Evolutionary conservation across 1,140 invertebrate species (phyloP), one percentile per base, ranked within the genome.

Genomic region (Zaprionus africanus): DNA sequence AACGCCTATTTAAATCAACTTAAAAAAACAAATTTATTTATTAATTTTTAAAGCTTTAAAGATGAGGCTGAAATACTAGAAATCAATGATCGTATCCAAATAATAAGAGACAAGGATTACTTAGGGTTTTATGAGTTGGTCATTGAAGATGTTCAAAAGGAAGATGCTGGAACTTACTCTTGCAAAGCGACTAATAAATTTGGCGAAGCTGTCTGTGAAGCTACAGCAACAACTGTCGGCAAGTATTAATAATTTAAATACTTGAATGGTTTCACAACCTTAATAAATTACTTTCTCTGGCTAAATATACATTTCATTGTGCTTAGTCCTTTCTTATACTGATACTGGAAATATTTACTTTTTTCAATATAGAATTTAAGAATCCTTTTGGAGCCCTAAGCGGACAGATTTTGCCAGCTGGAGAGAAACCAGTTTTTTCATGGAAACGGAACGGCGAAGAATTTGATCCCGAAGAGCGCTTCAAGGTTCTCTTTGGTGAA

Each of bases 361-460:
- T 59, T 5, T 26, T 22, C 7, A 9, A n/a, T 43, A 0, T 75
- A 94, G 97, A 97, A 90, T 96, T 97, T 58, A 97, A 97, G 90
- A 95, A 96, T 68, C 94, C 98, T 0, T 98, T 97, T 91, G 95
- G 95, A 12, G 96, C 96, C 15, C 91, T 97, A 36, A 94, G 94
- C 24, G 94, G 95, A 74, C 94, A 95, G 28, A 93, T 96, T 34
- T 92, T 96, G 5, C 94, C 96, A 57, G 95, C 96, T 34, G 96
- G 97, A 12, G 95, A 96, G 90, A 96, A 96, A 78, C 95, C 98
- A 0, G 94, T 95, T 26, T 99, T 99, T 92, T 94, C 95, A 57
- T 99, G 98, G 98, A 96, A 97, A 73, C 95, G 97, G 72, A 98
- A 99, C 93, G 98, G 98, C 1, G 94, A 96, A 70, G 95, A 96